Conservation (phyloP, 2,113 vertebrate species). For the Petroica traversi region DNA sequence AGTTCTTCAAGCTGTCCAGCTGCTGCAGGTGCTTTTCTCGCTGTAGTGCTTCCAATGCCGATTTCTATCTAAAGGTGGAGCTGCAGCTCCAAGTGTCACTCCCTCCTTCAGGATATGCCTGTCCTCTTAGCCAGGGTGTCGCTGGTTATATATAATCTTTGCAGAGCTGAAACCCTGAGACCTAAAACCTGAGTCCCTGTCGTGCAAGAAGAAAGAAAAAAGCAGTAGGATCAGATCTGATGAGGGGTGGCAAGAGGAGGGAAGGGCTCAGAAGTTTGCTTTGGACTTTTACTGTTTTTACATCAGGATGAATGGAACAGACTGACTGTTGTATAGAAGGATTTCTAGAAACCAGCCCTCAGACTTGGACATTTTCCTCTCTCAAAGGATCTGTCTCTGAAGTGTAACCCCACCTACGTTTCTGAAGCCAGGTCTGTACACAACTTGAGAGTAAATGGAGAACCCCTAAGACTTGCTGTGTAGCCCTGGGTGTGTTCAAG, state of each 20-base stretch:
- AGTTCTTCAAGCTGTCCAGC: accelerated
- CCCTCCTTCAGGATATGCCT: not conserved
- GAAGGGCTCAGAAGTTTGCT: not conserved
- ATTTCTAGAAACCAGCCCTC: not conserved
- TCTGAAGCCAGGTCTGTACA: not conserved
- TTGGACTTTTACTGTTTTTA: not conserved
- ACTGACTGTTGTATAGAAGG: not conserved
- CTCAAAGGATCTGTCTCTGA: not conserved
- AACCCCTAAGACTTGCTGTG: not conserved
- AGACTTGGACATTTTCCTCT: not conserved
- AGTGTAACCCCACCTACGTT: accelerated
- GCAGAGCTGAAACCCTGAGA: not conserved
- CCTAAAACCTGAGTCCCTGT: not conserved
- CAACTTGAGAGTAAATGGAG: not conserved
- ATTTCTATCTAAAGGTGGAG: not conserved
- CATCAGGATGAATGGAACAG: not conserved
- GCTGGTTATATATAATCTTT: not conserved
- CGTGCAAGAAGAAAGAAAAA: not conserved
- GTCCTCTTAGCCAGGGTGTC: not conserved
- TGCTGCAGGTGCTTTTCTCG: not conserved
- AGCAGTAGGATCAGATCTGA: not conserved
- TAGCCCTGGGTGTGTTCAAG: not conserved
- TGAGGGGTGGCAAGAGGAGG: not conserved
- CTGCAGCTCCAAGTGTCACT: not conserved
- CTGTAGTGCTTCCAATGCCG: not conserved